Evolutionary conservation across 2,797 vertebrate species (phyloP).

Genomic region (Manis javanica): DNA sequence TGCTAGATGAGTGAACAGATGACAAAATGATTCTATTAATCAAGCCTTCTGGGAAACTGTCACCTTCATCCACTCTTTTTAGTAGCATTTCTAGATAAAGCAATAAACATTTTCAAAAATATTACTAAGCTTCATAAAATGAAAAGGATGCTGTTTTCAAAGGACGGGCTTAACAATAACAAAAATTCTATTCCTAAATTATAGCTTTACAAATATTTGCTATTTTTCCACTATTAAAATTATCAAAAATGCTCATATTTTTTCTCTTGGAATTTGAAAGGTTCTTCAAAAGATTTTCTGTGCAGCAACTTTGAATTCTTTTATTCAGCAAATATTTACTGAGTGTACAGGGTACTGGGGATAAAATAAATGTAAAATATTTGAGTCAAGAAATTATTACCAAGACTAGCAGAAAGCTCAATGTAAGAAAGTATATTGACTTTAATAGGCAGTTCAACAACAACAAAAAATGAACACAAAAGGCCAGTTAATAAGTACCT

Average conservation of each 20-base stretch:
- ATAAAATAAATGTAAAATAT: slow-evolving; percentile 52
- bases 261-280: slow-evolving; percentile 47
- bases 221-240: slow-evolving; percentile 33
- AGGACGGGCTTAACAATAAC: neutral
- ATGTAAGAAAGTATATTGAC: neutral
- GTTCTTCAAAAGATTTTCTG: slow-evolving; percentile 36
- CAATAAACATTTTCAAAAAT: slow-evolving; percentile 19
- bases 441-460: slow-evolving; percentile 20
- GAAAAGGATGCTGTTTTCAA: slow-evolving; percentile 3
- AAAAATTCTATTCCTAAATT: slow-evolving; percentile 32
- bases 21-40: slow-evolving; percentile 26
- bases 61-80: neutral
- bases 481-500: neutral
- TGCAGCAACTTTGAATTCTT: slow-evolving; percentile 6
- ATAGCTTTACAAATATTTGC: slow-evolving; percentile 8
- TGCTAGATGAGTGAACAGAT: neutral
- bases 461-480: slow-evolving; percentile 46
- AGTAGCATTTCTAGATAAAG: slow-evolving; percentile 40
- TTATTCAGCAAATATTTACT: slow-evolving; percentile 49
- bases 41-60: slow-evolving; percentile 15
- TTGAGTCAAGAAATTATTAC: slow-evolving; percentile 38
- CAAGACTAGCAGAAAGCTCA: slow-evolving; percentile 18
- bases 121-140: neutral
- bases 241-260: neutral
- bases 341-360: neutral